These are phyloP conservation scores for Gobius niger DNA, from an alignment of 2,113 vertebrate species.

Conservation along the genomic window DNA sequence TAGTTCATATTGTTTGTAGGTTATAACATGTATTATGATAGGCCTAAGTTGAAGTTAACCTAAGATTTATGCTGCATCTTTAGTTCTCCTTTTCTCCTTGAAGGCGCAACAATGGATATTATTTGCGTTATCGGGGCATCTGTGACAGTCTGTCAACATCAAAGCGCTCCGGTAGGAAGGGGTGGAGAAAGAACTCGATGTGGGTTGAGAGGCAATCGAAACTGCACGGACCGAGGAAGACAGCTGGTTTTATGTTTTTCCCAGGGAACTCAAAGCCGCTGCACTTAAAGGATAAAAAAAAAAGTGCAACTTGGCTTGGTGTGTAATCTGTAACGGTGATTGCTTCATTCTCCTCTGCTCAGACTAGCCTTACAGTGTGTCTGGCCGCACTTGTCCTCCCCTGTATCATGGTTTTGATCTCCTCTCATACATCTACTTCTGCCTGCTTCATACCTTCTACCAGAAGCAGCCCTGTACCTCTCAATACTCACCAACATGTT, in stretches of 20 bases:
- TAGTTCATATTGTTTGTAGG: too few relatives aligned
- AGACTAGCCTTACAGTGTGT: constrained; percentile 10
- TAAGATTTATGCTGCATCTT: background rate
- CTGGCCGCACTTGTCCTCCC: constrained; percentile 18
- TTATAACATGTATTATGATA: background rate
- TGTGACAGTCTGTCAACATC: constrained; percentile 38
- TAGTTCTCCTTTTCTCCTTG: background rate
- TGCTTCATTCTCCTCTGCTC: constrained; percentile 42
- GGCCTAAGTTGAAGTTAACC: background rate
- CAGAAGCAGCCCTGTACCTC: constrained; percentile 18
- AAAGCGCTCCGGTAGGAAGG: constrained; percentile 28
- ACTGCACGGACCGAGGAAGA: constrained; percentile 28
- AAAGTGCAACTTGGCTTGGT: constrained; percentile 29
- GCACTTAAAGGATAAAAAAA: constrained; percentile 43
- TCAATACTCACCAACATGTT: background rate
- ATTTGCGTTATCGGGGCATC: constrained; percentile 32
- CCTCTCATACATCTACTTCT: constrained; percentile 1
- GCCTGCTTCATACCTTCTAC: background rate
- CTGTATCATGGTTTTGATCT: constrained; percentile 16
- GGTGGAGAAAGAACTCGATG: constrained; percentile 20
- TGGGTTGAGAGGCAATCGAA: constrained; percentile 40
- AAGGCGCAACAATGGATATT: constrained; percentile 19
- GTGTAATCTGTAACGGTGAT: constrained; percentile 59
- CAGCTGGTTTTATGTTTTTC: constrained; percentile 17
- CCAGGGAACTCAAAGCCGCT: constrained; percentile 25